Evolutionary conservation across 2,888 invertebrate genomes (phyloP), one percentile per base, ranked within the genome.

Genomic region (Drosophila antonietae): DNA sequence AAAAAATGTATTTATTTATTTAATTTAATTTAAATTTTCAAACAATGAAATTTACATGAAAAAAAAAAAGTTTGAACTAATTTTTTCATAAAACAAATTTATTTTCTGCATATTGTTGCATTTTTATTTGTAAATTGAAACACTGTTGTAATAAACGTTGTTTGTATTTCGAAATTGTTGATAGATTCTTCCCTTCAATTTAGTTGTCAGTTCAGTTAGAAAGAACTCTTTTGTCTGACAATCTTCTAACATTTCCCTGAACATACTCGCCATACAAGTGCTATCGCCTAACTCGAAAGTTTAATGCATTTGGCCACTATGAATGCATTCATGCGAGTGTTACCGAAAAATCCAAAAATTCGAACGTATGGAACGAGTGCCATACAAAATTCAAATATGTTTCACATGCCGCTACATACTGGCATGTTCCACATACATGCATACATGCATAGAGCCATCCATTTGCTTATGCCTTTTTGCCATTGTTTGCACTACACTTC

Each of bases 401-500:
- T 77, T 71, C 77, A 75, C 64, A 78, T 83, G 62, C 52, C 20
- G 14, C 51, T 53, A 37, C 35, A 71, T 43, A 20, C 33, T 10
- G 46, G 31, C 18, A 31, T 74, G 53, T 23, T 5, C 37, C 6
- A 9, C 57, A 71, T n/a, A 43, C 37, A 39, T 46, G n/a, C 39
- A 44, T 9, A 20, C 53, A 66, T 8, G 3, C 43, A 33, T 65
- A 57, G 6, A 7, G 39, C n/a, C 18, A 57, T 53, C 70, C 83
- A 89, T 85, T 88, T 89, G 86, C 90, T 68, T 73, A 60, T 89
- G 86, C 81, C 75, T 83, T 78, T 74, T 73, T 68, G 68, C 86
- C 86, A 86, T 86, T 86, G 89, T 88, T 86, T 89, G 90, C 77
- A 73, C 90, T 87, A 86, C 86, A 86, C 86, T 90, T 86, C 84